Percentiles rank a stretch among this genome's conserved stretches.
phyloP scores from a whole-genome alignment of 2,113 vertebrate genomes.

The Formicarius rufipectus region DNA sequence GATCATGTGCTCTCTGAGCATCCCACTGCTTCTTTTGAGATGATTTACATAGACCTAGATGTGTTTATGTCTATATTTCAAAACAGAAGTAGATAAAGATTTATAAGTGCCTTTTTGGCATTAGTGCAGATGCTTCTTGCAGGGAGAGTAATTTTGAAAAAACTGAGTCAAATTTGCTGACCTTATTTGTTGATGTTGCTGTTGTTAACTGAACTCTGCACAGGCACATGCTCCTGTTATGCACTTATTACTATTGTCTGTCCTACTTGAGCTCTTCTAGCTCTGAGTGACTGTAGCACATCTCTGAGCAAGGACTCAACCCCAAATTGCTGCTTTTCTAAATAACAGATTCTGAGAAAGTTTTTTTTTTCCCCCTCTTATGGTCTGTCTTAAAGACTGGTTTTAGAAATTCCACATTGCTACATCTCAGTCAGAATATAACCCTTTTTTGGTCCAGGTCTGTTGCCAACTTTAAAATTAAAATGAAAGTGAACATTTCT shows the following conservation, averaged over 20 bases:
- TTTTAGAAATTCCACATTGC: neutral
- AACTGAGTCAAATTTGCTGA: neutral
- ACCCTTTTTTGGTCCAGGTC: neutral
- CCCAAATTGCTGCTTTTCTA: slow-evolving; percentile 57
- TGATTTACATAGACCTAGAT: neutral
- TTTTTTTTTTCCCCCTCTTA: neutral
- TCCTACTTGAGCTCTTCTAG: slow-evolving; percentile 9
- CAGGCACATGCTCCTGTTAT: neutral
- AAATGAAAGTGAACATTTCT: slow-evolving; percentile 22
- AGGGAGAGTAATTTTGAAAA: neutral
- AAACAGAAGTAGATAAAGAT: neutral
- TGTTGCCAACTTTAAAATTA: slow-evolving; percentile 49
- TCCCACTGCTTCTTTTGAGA: neutral
- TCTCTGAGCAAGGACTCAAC: slow-evolving; percentile 64
- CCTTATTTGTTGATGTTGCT: neutral
- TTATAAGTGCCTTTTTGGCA: neutral
- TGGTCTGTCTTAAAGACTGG: neutral
- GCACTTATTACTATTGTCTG: neutral
- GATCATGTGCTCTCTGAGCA: neutral
- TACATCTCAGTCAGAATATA: slow-evolving; percentile 46
- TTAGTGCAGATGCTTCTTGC: neutral
- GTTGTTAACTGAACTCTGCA: neutral
- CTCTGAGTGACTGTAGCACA: slow-evolving; percentile 60
- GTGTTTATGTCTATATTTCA: neutral
- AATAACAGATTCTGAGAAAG: slow-evolving; percentile 16